A percentile compares a stretch with the other conserved stretches of the same genome.
These are phyloP conservation scores for Cavia aperea DNA, from an alignment of 2,113 vertebrate species.

Conservation along the genomic window DNA sequence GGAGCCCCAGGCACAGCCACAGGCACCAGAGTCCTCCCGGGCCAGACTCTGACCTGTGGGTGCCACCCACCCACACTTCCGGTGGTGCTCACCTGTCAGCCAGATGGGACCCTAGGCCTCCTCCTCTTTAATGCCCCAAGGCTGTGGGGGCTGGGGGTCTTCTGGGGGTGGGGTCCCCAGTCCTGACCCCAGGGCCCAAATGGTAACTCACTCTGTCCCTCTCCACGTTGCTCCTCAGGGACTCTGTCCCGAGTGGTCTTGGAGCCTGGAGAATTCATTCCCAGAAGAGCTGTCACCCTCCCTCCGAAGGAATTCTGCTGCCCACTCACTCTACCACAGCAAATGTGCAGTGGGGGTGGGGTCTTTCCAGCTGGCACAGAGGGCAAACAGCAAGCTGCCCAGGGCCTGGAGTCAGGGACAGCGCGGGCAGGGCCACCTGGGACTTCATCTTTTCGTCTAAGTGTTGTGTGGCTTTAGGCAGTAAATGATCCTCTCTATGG, in stretches of 20 bases:
- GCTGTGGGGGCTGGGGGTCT: background rate
- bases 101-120: background rate
- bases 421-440: background rate
- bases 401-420: background rate
- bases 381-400: background rate
- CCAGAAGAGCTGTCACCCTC: background rate
- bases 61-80: too few relatives aligned
- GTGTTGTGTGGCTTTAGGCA: background rate
- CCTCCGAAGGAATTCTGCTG: background rate
- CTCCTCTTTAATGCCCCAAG: background rate
- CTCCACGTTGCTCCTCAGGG: background rate
- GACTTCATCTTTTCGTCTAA: background rate
- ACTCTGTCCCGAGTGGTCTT: background rate
- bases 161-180: background rate
- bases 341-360: too few relatives aligned
- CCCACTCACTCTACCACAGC: background rate
- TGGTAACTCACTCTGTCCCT: background rate
- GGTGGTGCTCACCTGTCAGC: background rate
- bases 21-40: background rate
- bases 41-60: background rate
- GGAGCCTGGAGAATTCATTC: background rate
- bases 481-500: background rate
- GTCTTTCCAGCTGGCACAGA: background rate
- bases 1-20: background rate
- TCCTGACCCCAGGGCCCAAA: fast-evolving